Evolutionary conservation across 2,113 vertebrate genomes (phyloP).

Genomic region (Leptocoma aspasia): DNA sequence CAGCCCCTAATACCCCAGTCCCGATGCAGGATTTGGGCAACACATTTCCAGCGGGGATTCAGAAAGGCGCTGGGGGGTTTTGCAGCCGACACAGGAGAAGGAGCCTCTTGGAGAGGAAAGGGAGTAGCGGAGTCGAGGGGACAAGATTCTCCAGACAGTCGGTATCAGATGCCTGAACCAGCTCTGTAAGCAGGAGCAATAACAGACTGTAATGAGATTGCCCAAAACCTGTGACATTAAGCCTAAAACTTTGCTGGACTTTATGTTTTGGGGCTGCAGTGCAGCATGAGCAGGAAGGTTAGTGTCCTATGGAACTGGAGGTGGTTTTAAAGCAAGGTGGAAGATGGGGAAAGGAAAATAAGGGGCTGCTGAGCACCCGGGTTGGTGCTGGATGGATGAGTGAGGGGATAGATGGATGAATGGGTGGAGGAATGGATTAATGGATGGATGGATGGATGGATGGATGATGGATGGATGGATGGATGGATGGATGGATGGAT

Average conservation of each 20-base stretch:
- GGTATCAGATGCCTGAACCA: neutral
- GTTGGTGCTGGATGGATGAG: neutral
- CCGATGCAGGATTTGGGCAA: neutral
- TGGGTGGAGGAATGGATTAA: neutral
- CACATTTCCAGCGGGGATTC: neutral
- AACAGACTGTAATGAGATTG: neutral
- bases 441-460: neutral
- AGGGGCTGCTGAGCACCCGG: neutral
- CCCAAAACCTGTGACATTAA: neutral
- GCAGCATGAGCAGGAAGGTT: neutral
- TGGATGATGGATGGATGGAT: neutral
- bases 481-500: neutral
- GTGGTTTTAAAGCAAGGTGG: neutral
- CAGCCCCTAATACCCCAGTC: fast-evolving
- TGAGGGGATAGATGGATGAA: neutral
- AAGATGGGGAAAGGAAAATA: neutral
- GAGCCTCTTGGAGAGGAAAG: neutral
- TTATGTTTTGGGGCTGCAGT: neutral
- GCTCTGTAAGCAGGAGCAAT: neutral
- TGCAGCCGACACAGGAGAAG: neutral
- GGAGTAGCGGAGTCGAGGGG: neutral
- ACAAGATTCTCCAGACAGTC: neutral
- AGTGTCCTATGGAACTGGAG: neutral
- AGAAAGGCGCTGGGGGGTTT: fast-evolving
- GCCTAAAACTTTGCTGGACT: constrained; percentile 35